Evolutionary conservation across 2,797 vertebrate genomes (phyloP).

Genomic region (Pristis pectinata): DNA sequence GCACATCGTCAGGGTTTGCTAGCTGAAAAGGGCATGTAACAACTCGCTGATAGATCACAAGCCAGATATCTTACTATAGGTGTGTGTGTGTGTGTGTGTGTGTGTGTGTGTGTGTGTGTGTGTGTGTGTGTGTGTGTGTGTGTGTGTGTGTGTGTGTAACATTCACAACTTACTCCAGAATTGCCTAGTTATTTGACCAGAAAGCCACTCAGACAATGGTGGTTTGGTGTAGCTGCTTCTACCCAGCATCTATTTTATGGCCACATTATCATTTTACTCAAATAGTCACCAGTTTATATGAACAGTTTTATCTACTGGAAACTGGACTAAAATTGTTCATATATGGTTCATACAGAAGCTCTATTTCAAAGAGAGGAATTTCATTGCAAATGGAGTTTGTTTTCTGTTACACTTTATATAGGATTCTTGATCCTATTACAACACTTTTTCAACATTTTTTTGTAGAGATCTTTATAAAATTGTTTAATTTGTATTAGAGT

Average conservation of each 20-base stretch:
- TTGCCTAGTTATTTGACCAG: not conserved
- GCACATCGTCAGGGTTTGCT: not conserved
- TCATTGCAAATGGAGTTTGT: not conserved
- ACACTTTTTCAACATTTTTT: not conserved
- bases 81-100: not conserved
- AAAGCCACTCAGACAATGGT: not conserved
- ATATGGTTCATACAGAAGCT: not conserved
- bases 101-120: no score
- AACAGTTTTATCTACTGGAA: no score
- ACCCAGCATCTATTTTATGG: not conserved
- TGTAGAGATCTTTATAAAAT: not conserved
- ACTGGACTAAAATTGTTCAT: no score
- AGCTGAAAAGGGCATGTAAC: not conserved
- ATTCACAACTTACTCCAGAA: not conserved
- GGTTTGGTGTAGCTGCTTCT: not conserved
- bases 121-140: no score
- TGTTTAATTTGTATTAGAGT: no score
- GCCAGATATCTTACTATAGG: not conserved
- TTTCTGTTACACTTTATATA: not conserved
- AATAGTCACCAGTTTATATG: not conserved
- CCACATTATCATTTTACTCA: not conserved
- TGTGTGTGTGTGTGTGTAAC: no score
- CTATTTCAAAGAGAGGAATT: not conserved
- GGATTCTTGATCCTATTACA: not conserved
- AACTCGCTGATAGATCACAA: not conserved